A percentile compares a stretch with the other conserved stretches of the same genome.
These are phyloP conservation scores for Probaryconus sp. DNA, from an alignment of 1,140 invertebrate genomes.

Conservation along the genomic window DNA sequence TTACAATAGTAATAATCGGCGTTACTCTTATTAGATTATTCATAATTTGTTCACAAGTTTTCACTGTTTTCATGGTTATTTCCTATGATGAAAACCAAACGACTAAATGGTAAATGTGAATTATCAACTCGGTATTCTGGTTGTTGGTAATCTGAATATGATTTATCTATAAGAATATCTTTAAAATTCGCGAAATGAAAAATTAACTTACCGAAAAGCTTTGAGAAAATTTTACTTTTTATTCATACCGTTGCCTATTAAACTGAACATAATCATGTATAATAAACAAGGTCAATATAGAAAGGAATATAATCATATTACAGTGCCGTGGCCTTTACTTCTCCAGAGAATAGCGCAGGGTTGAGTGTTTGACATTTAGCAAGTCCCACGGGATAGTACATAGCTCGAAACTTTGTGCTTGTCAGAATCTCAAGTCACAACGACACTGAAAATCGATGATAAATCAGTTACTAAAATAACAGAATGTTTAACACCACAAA, in stretches of 20 bases:
- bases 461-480: conserved; percentile 41
- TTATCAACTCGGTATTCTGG: no score
- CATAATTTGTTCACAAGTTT: no score
- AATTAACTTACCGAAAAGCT: neutral
- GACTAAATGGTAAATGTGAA: conserved; percentile 16
- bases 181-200: no score
- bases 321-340: conserved; percentile 72
- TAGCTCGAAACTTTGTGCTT: conserved; percentile 52
- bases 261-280: conserved; percentile 60
- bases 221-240: conserved; percentile 4
- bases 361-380: conserved; percentile 76
- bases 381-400: conserved; percentile 68
- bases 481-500: no score
- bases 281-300: conserved; percentile 69
- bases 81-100: neutral
- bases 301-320: conserved; percentile 74
- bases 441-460: conserved; percentile 34
- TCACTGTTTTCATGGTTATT: no score
- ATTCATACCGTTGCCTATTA: conserved; percentile 8
- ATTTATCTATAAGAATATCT: no score
- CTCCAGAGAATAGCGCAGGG: conserved; percentile 62
- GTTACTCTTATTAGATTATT: no score
- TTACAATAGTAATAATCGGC: conserved; percentile 53
- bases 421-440: conserved; percentile 42
- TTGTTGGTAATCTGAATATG: no score